A percentile compares a stretch with the other conserved stretches of the same genome.
These are phyloP conservation scores for Notothenia rossii DNA, from an alignment of 2,113 vertebrate species.

Conservation along the genomic window DNA sequence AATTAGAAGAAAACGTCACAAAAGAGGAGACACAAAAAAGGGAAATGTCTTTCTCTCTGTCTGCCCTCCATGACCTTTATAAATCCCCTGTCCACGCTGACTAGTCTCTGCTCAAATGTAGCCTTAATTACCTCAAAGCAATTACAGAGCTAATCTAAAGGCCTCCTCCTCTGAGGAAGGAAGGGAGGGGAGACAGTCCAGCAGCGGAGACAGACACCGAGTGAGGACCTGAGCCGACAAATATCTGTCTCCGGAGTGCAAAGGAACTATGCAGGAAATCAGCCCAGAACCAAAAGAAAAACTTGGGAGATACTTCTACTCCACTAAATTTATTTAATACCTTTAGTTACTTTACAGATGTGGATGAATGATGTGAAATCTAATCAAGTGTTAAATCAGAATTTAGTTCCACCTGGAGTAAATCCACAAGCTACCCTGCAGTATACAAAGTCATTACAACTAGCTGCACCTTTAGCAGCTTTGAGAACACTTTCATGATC, in stretches of 20 bases:
- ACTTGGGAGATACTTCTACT: too few species aligned
- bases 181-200: background rate
- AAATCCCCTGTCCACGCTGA: conserved; percentile 55
- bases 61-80: conserved; percentile 46
- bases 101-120: conserved; percentile 17
- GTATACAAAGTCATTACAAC: too few species aligned
- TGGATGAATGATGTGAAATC: too few species aligned
- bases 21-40: conserved; percentile 5
- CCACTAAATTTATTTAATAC: too few species aligned
- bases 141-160: conserved; percentile 56
- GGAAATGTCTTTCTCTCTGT: background rate
- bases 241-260: background rate
- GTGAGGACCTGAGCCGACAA: background rate
- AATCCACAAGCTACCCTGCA: too few species aligned
- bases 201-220: conserved; percentile 31
- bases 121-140: conserved; percentile 63
- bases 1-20: background rate
- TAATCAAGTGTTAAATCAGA: too few species aligned
- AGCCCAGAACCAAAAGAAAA: too few species aligned
- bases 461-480: too few species aligned
- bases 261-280: too few species aligned
- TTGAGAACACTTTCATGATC: too few species aligned
- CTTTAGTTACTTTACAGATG: too few species aligned
- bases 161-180: conserved; percentile 40
- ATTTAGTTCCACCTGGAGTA: too few species aligned